Evolutionary conservation across 1,140 invertebrate genomes (phyloP).

Genomic region (Camponotus floridanus): DNA sequence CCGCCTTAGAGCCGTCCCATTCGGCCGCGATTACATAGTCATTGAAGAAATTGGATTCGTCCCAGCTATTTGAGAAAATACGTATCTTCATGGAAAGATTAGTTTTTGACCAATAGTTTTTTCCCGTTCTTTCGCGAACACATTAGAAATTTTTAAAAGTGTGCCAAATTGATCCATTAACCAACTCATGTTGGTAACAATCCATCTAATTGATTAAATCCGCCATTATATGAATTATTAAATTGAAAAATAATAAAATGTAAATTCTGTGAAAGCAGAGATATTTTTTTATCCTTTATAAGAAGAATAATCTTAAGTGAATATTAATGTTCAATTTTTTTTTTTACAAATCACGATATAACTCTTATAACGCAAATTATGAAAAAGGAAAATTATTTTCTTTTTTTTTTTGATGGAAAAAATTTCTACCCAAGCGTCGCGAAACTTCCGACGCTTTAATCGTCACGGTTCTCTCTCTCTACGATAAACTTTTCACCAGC

Average conservation of each 20-base stretch:
- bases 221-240: not conserved
- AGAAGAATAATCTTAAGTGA: not conserved
- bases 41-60: constrained; percentile 40
- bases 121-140: not conserved
- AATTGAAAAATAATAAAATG: no score
- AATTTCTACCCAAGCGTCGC: not conserved
- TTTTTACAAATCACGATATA: not conserved
- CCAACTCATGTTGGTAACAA: not conserved
- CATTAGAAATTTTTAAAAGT: constrained; percentile 32
- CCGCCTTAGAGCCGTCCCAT: constrained; percentile 27
- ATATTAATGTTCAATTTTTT: not conserved
- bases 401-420: not conserved
- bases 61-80: constrained; percentile 16
- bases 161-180: constrained; percentile 44
- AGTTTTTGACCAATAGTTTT: constrained; percentile 29
- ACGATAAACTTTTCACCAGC: constrained; percentile 44
- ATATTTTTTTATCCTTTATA: not conserved
- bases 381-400: not conserved
- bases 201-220: not conserved
- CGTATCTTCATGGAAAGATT: constrained; percentile 6
- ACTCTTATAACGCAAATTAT: not conserved
- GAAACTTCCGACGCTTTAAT: constrained; percentile 38
- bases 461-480: constrained; percentile 19
- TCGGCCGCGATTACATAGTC: constrained; percentile 28
- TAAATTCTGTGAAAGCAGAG: not conserved